phyloP scores from a whole-genome alignment of 2,113 vertebrate genomes.

The Nothoprocta pentlandii region DNA sequence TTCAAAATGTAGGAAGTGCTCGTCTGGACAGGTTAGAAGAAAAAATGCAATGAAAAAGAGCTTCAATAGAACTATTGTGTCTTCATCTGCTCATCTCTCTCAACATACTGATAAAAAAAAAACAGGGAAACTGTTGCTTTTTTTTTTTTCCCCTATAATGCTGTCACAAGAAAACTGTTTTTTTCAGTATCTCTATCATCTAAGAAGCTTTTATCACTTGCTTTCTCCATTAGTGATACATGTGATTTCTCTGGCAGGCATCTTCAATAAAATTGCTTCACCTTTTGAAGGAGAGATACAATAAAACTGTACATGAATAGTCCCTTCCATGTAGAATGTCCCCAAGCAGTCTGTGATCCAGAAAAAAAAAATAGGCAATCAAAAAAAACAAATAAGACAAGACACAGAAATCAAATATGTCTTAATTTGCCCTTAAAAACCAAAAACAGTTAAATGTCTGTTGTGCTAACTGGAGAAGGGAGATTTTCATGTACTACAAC shows the following conservation, averaged over 20 bases:
- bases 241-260: slow-evolving; percentile 59
- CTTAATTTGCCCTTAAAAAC: slow-evolving; percentile 25
- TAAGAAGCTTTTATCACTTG: slow-evolving; percentile 35
- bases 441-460: background rate
- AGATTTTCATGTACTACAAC: background rate
- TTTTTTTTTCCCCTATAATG: background rate
- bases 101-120: background rate
- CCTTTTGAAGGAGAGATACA: slow-evolving; percentile 34
- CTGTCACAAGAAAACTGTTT: background rate
- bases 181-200: slow-evolving; percentile 1
- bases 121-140: background rate
- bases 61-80: background rate
- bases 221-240: slow-evolving; percentile 55
- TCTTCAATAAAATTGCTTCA: slow-evolving; percentile 43
- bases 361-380: background rate
- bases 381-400: slow-evolving; percentile 24
- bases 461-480: slow-evolving; percentile 8
- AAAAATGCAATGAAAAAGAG: background rate
- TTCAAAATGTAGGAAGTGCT: background rate
- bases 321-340: slow-evolving; percentile 32
- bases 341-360: slow-evolving; percentile 18
- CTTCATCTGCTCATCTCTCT: background rate
- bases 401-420: background rate
- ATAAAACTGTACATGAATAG: slow-evolving; percentile 11
- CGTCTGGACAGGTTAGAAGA: background rate